Percentiles rank a stretch among this genome's conserved stretches.
Evolutionary conservation across 2,797 vertebrate genomes (phyloP).

Genomic region (Leptodactylus fallax): DNA sequence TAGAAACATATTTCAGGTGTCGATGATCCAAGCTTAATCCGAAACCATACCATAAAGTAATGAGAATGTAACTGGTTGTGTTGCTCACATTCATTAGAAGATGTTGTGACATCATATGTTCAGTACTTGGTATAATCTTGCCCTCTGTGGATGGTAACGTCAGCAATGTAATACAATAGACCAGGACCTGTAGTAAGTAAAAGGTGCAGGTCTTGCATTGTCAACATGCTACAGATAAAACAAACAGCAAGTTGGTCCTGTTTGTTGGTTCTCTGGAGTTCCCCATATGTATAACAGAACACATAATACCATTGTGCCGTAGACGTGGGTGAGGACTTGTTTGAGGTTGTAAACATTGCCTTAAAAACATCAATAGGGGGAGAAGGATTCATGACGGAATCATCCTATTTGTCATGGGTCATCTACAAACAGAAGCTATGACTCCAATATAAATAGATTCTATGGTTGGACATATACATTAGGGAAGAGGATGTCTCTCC

Average conservation of each 20-base stretch:
- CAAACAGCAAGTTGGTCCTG: background rate
- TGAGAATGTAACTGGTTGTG: background rate
- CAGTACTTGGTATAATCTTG: background rate
- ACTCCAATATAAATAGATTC: no score
- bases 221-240: background rate
- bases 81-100: slow-evolving; percentile 7
- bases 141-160: background rate
- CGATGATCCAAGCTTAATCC: background rate
- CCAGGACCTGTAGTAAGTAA: background rate
- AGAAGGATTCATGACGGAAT: no score
- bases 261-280: no score
- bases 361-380: no score
- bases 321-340: no score
- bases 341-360: no score
- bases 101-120: background rate
- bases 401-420: no score
- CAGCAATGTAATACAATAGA: slow-evolving; percentile 2
- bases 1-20: background rate
- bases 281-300: no score
- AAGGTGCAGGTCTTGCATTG: background rate
- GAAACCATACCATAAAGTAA: background rate
- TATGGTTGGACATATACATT: no score
- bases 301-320: no score
- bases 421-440: no score
- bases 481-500: no score